Percentiles rank a stretch among this genome's conserved stretches.
phyloP scores from a whole-genome alignment of 2,797 vertebrate species.

The Sebastes iracundus region DNA sequence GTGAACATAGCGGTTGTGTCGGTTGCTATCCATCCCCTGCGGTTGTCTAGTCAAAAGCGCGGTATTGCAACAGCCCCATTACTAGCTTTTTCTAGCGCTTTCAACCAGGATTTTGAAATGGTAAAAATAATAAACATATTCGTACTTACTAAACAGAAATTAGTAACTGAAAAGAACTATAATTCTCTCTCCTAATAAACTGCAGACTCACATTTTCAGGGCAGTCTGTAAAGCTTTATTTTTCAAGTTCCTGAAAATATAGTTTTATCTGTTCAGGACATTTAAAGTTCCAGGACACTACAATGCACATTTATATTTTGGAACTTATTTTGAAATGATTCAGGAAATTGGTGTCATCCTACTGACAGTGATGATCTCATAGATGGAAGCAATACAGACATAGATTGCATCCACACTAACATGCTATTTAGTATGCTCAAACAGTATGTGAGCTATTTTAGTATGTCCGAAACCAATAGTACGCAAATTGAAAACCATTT shows the following conservation, averaged over 20 bases:
- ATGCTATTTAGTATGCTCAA: no score
- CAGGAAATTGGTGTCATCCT: no score
- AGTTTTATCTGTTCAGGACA: background rate
- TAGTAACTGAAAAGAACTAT: background rate
- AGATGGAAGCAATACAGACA: no score
- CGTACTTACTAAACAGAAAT: background rate
- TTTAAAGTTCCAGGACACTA: background rate
- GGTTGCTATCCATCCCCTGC: accelerated
- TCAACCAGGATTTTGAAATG: background rate
- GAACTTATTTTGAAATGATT: background rate
- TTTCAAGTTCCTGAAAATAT: background rate
- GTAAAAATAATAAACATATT: background rate
- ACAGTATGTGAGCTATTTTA: no score
- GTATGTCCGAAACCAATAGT: no score
- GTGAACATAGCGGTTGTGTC: no score
- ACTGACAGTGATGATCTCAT: no score
- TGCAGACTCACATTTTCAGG: background rate
- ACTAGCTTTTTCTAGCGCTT: background rate
- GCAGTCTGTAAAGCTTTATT: background rate
- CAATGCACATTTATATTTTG: background rate
- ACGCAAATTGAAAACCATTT: no score
- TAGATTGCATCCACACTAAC: no score
- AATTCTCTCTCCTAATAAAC: background rate
- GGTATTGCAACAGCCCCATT: no score
- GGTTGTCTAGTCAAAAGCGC: no score